Conservation (phyloP, 1,140 invertebrate genomes). For the Drosophila tsacasi region DNA sequence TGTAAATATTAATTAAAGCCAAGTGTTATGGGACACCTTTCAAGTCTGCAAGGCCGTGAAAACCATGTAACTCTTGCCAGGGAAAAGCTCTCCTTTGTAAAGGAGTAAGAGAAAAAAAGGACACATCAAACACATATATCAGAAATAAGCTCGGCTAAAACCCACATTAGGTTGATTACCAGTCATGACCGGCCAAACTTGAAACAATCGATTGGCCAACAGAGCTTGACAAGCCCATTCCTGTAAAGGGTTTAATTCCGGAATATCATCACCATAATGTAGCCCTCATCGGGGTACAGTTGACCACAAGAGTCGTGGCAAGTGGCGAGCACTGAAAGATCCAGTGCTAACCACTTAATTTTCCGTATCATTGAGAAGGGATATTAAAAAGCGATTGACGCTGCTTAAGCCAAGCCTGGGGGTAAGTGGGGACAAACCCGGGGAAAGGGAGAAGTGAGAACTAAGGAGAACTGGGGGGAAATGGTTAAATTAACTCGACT, state of each 20-base stretch:
- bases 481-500: slow-evolving; percentile 77
- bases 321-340: not conserved
- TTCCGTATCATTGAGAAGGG: slow-evolving; percentile 76
- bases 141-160: not conserved
- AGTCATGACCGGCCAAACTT: slow-evolving; percentile 18
- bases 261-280: slow-evolving; percentile 8
- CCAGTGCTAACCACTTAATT: slow-evolving; percentile 76
- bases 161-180: slow-evolving; percentile 30
- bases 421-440: not conserved
- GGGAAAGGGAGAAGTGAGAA: not conserved
- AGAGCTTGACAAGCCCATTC: slow-evolving; percentile 6
- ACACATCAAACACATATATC: not conserved
- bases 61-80: too few species aligned
- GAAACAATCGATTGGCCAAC: slow-evolving; percentile 28
- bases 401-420: not conserved
- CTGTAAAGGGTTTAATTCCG: slow-evolving; percentile 13
- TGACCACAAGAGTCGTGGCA: slow-evolving; percentile 31
- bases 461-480: slow-evolving; percentile 34
- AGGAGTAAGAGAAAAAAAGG: not conserved
- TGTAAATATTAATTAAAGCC: not conserved
- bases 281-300: slow-evolving; percentile 33
- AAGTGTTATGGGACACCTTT: not conserved
- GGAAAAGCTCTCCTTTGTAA: not conserved
- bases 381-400: slow-evolving; percentile 69
- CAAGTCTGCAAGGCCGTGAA: not conserved